Base-by-base conservation (phyloP, 2,113 vertebrate species). In the Vicugna pacos region DNA sequence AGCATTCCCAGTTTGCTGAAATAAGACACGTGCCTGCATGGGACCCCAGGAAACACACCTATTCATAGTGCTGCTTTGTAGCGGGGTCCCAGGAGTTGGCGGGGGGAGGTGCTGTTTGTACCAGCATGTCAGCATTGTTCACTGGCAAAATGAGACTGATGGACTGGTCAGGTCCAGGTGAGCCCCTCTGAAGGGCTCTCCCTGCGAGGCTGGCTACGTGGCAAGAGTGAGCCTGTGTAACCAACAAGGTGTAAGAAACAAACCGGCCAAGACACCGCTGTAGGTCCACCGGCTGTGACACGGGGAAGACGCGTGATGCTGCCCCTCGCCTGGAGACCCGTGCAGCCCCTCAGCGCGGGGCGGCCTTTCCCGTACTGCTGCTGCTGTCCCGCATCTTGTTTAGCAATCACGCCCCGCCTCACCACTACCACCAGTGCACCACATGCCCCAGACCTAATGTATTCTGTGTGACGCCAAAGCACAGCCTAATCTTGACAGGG, bases 11-110 rank as follows among this genome's bases (percentile, higher is more conserved):
- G 0, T 3, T 13, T 50, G 26, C 8, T n/a, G 10, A 15, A 48
- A 13, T 2, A n/a, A 19, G 14, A 50, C 62, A 2, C 0, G 52
- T 0, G 12, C 3, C 35, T 9, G 13, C 26, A 2, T 3, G 11
- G 69, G 16, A 5, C 26, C 48, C 46, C 22, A 0, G 0, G 5
- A 11, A 2, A 24, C 22, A 32, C 5, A 11, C 10, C 12, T 12
- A 0, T 4, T 2, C 3, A 11, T 3, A 2, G 69, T 4, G 13
- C 54, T 3, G 7, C 38, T 28, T 6, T 20, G 42, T 9, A 1
- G 38, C 10, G 0, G 10, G 58, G 28, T 15, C 76, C 35, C 12
- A 1, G 42, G 13, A n/a, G 7, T 2, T 0, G 15, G 19, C 20
- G 5, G 22, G 17, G 38, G 38, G 38, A 42, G 38, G 38, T 42